A percentile compares a stretch with the other conserved stretches of the same genome.
phyloP scores from a whole-genome alignment of 1,140 invertebrate genomes.

The Goniozus legneri region DNA sequence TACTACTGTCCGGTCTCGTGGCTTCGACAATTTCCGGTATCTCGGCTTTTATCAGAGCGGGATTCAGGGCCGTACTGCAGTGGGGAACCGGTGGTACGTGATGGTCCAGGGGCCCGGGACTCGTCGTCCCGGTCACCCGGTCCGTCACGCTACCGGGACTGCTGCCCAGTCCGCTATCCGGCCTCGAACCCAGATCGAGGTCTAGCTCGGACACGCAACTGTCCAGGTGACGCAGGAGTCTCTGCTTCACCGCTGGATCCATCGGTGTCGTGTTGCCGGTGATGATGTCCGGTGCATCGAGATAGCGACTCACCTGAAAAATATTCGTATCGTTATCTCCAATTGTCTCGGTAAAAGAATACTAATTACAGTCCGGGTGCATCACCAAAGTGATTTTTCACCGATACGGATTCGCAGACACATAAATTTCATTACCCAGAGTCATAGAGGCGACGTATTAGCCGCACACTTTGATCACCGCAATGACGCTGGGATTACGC shows the following conservation, averaged over 20 bases:
- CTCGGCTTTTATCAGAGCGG: conserved; percentile 43
- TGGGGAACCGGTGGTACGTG: conserved; percentile 38
- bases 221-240: conserved; percentile 68
- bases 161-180: conserved; percentile 46
- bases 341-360: too few species aligned
- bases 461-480: too few species aligned
- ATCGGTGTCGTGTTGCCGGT: conserved; percentile 62
- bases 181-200: conserved; percentile 60
- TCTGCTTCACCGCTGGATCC: conserved; percentile 66
- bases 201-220: conserved; percentile 69
- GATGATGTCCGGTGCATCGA: conserved; percentile 65
- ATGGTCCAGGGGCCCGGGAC: conserved; percentile 42
- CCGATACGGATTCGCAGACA: too few species aligned
- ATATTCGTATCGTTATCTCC: too few species aligned
- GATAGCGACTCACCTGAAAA: conserved; percentile 58
- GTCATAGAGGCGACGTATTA: too few species aligned
- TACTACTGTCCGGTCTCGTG: conserved; percentile 48
- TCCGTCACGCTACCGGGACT: conserved; percentile 51
- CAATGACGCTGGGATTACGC: too few species aligned
- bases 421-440: too few species aligned
- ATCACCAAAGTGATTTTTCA: too few species aligned
- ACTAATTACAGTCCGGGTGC: too few species aligned
- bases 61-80: conserved; percentile 37
- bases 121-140: conserved; percentile 40
- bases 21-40: conserved; percentile 40